Conservation (phyloP, 2,113 vertebrate species). For the Dicentrarchus labrax region DNA sequence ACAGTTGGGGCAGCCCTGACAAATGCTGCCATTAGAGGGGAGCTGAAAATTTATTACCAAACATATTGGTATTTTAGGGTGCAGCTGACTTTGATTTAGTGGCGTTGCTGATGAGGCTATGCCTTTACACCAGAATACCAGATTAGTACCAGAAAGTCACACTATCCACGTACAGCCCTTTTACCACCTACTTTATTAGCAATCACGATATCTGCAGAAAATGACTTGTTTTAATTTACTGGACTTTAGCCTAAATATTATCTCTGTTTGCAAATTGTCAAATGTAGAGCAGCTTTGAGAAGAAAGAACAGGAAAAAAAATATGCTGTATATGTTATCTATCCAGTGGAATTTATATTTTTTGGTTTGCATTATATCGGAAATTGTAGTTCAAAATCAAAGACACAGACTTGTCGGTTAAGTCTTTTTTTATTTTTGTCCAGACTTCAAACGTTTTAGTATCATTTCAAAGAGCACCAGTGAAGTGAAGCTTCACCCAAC, state of each 20-base stretch:
- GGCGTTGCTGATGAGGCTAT: slow-evolving; percentile 48
- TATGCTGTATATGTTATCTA: neutral
- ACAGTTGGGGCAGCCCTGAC: slow-evolving; percentile 81
- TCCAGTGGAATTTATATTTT: neutral
- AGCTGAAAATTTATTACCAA: slow-evolving; percentile 85
- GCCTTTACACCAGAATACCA: slow-evolving; percentile 66
- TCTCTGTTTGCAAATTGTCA: neutral
- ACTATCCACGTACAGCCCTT: neutral
- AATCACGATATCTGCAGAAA: slow-evolving; percentile 17
- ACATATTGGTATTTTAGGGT: slow-evolving; percentile 86
- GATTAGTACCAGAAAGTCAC: slow-evolving; percentile 52
- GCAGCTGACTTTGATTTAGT: slow-evolving; percentile 84
- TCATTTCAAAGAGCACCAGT: neutral
- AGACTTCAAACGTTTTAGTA: neutral
- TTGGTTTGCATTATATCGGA: neutral
- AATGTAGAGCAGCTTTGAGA: neutral
- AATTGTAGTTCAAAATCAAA: neutral
- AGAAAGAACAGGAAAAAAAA: neutral
- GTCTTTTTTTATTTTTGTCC: neutral
- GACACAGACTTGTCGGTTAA: neutral
- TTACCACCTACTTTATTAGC: neutral
- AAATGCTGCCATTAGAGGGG: slow-evolving; percentile 83
- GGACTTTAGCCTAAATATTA: neutral
- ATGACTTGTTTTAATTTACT: neutral
- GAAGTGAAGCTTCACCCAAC: neutral